A percentile compares a stretch with the other conserved stretches of the same genome.
These are phyloP conservation scores for Radopholus similis DNA, from an alignment of 1,140 invertebrate species.

Conservation along the genomic window DNA sequence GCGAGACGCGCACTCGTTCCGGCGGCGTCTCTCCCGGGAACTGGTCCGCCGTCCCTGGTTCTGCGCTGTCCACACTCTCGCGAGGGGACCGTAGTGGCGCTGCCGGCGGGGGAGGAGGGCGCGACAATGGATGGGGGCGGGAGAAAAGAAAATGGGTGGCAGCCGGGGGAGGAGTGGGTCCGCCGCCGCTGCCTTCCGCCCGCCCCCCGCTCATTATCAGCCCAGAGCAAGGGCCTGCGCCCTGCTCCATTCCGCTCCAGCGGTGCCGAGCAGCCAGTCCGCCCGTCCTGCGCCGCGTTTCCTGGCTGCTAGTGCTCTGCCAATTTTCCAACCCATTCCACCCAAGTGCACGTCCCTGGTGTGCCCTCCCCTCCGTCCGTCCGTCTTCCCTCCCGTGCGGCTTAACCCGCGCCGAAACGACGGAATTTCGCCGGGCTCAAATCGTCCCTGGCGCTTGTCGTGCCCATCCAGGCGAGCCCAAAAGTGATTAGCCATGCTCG, in stretches of 20 bases:
- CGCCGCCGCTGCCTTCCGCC: background rate
- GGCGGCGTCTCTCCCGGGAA: too few relatives aligned
- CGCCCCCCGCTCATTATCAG: background rate
- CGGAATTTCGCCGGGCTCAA: background rate
- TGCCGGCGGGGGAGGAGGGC: background rate
- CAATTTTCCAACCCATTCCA: constrained; percentile 8
- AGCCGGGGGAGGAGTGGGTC: background rate
- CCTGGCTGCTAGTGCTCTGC: too few relatives aligned
- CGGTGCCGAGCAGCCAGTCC: background rate
- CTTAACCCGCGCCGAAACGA: background rate
- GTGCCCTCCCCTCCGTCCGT: background rate
- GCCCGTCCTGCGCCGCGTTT: background rate
- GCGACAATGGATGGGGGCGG: background rate
- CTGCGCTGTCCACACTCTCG: too few relatives aligned
- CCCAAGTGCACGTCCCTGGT: constrained; percentile 1
- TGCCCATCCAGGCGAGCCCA: constrained; percentile 5
- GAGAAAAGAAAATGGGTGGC: background rate
- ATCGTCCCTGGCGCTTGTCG: background rate
- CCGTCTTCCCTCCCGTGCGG: background rate
- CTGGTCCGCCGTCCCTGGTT: too few relatives aligned
- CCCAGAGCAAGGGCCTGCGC: background rate
- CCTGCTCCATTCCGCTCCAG: background rate
- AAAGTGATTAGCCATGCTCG: background rate
- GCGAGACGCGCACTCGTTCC: too few relatives aligned
- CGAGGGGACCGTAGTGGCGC: too few relatives aligned